These are phyloP conservation scores for Drosophila ercepeae DNA, from an alignment of 1,140 invertebrate genomes.

Conservation along the genomic window DNA sequence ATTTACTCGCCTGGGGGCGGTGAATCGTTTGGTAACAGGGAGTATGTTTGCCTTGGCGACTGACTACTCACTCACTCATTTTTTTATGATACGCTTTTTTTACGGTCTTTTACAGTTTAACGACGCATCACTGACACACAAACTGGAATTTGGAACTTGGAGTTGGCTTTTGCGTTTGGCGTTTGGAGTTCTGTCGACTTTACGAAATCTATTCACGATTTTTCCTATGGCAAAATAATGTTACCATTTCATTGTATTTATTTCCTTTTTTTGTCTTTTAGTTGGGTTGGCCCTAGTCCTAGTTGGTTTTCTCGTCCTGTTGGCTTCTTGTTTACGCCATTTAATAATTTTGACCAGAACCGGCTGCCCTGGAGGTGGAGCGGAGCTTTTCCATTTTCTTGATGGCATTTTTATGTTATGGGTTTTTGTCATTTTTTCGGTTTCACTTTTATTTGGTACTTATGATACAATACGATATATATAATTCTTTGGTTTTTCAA, in stretches of 20 bases:
- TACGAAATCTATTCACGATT: slow-evolving; percentile 75
- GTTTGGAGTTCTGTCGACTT: too few relatives aligned
- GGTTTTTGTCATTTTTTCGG: slow-evolving; percentile 48
- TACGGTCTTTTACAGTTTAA: slow-evolving; percentile 81
- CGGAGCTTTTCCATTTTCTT: slow-evolving; percentile 22
- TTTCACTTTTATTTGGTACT: slow-evolving; percentile 61
- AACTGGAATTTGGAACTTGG: slow-evolving; percentile 22
- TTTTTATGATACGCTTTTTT: slow-evolving; percentile 69
- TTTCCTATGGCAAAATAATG: slow-evolving; percentile 54
- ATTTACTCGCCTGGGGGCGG: slow-evolving; percentile 68
- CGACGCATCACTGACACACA: slow-evolving; percentile 75
- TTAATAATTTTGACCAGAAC: too few relatives aligned
- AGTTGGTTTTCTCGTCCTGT: neutral
- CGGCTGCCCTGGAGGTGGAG: slow-evolving; percentile 27
- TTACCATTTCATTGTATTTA: slow-evolving; percentile 67
- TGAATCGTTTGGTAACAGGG: slow-evolving; percentile 7
- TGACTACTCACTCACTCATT: slow-evolving; percentile 48
- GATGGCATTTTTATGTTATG: slow-evolving; percentile 59
- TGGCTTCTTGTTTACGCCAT: slow-evolving; percentile 23
- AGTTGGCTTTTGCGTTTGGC: too few relatives aligned
- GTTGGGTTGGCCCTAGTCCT: slow-evolving; percentile 40
- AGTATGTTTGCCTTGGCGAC: slow-evolving; percentile 4
- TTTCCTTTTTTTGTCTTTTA: slow-evolving; percentile 41
- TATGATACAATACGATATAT: too few relatives aligned
- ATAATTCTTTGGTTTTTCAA: slow-evolving; percentile 1